Base-by-base conservation (phyloP, 37 sponge, comb jelly and placozoan species). In the Tethya wilhelma region DNA sequence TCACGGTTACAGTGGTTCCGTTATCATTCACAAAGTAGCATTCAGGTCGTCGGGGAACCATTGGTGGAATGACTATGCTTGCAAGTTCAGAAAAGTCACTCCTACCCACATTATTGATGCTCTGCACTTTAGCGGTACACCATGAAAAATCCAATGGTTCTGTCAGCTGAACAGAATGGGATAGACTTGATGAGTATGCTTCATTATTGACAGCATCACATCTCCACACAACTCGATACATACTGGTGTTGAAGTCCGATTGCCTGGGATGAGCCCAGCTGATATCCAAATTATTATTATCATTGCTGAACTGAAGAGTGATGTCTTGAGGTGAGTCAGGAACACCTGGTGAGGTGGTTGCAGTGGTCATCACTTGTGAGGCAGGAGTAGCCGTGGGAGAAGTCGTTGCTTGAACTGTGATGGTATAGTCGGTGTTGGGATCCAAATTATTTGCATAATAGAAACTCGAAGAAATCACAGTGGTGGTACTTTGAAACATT, bases 111-210 rank as follows among this genome's bases (percentile, higher is more conserved):
- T 20, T 14, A 75, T 75, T 37, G 30, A 17, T 28, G 8, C 43
- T 20, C 38, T 75, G 76, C 8, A 75, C 44, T 23, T 2, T 12
- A 39, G 76, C 76, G 12, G 43, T 6, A 60, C 76, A 75, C 63
- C 59, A 56, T 7, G 36, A 28, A 22, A 33, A 56, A 38, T 4
- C 28, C 26, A 23, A 23, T 20, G 28, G 4, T 34, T 17, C 32
- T 37, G 3, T 33, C 32, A 30, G 22, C 29, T 46, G 49, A 14
- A 73, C 19, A 8, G 57, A 22, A 9, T 20, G 9, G 12, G 56
- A 56, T 5, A 43, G 19, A 20, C 19, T 36, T 56, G 37, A 22
- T 34, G 57, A 4, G 14, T 33, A 1, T 9, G 9, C 74, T 32
- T 14, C 31, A 33, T 32, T 53, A 56, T 4, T 73, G 19, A 4